Evolutionary conservation across 2,113 vertebrate species (phyloP).

Genomic region (Dromaius novaehollandiae): DNA sequence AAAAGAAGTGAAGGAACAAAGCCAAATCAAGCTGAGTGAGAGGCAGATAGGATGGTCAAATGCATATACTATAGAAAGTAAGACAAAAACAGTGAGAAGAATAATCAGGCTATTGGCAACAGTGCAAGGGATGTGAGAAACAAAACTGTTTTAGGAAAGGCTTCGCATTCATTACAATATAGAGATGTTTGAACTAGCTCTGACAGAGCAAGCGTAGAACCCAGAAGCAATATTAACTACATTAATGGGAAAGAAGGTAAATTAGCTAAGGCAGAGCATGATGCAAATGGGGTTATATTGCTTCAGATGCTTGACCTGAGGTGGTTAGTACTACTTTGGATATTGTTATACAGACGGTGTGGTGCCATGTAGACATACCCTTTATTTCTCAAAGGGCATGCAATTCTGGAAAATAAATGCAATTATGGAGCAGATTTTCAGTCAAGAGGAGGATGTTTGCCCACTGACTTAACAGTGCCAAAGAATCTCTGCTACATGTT

Average conservation of each 20-base stretch:
- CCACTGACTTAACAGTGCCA: neutral
- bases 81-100: neutral
- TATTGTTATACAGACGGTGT: neutral
- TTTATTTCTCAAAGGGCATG: neutral
- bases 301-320: neutral
- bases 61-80: neutral
- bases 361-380: fast-evolving
- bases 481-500: neutral
- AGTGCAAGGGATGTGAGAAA: neutral
- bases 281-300: neutral
- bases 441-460: neutral
- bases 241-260: neutral
- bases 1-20: neutral
- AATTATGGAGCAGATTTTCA: neutral
- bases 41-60: neutral
- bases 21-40: neutral
- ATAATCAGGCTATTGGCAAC: neutral
- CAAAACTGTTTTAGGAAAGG: neutral
- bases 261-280: neutral
- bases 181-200: neutral
- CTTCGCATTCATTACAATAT: neutral
- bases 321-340: neutral
- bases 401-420: neutral
- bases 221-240: neutral
- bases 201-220: neutral